phyloP scores from a whole-genome alignment of 2,888 invertebrate species.

The Tanytarsus gracilentus region DNA sequence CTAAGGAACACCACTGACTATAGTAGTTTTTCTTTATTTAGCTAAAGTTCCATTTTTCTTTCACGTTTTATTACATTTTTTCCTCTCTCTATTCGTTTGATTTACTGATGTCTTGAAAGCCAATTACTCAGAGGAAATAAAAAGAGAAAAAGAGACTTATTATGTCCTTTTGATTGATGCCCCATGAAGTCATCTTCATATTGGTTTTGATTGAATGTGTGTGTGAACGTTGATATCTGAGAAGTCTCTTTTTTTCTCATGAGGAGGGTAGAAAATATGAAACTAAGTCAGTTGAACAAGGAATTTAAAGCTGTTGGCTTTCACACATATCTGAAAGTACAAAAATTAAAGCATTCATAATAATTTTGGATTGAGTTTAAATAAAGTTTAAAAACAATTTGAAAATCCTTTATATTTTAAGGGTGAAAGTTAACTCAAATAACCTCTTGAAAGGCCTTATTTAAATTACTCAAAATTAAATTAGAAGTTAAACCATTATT shows the following conservation, averaged over 20 bases:
- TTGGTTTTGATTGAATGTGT: not conserved
- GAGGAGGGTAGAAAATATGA: not conserved
- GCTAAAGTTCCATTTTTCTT: not conserved
- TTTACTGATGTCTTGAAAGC: slow-evolving; percentile 16
- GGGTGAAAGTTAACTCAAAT: too few relatives aligned
- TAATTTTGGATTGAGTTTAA: not conserved
- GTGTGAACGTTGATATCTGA: not conserved
- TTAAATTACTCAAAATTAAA: too few relatives aligned
- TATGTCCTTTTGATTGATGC: slow-evolving; percentile 26
- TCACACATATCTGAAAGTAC: slow-evolving; percentile 21
- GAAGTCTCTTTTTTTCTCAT: not conserved
- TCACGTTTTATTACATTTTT: not conserved
- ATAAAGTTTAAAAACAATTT: too few relatives aligned
- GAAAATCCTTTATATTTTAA: too few relatives aligned
- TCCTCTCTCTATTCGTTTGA: not conserved
- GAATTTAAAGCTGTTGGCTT: slow-evolving; percentile 3
- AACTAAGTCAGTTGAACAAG: slow-evolving; percentile 15
- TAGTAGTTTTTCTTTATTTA: too few relatives aligned
- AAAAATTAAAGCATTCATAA: slow-evolving; percentile 16
- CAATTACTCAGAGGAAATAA: slow-evolving; percentile 19
- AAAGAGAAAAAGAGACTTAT: slow-evolving; percentile 1
- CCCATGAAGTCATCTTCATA: not conserved
- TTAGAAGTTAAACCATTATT: not conserved
- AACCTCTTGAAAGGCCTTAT: not conserved
- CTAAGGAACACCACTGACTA: too few relatives aligned